Conservation (phyloP, 2,797 vertebrate species). For the Adrianichthys oophorus region DNA sequence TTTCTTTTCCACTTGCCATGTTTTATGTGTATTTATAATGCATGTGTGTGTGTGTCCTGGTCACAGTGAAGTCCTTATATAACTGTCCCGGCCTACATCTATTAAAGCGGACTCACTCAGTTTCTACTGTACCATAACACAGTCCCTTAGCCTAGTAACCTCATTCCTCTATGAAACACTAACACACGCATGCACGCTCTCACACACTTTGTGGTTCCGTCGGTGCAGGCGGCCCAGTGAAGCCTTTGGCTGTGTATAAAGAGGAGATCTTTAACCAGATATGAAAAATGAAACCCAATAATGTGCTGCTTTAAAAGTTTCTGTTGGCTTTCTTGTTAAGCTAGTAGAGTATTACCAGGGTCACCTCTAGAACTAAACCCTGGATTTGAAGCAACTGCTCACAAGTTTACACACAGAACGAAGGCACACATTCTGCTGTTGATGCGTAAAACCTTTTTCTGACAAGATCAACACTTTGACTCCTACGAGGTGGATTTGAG, state of each 20-base stretch:
- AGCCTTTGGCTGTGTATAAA: neutral
- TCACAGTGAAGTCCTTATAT: constrained; percentile 54
- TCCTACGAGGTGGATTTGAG: no score
- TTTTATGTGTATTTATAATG: neutral
- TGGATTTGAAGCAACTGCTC: no score
- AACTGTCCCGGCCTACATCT: constrained; percentile 73
- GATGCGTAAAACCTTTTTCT: no score
- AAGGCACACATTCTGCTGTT: no score
- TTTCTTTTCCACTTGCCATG: constrained; percentile 6
- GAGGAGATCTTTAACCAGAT: neutral
- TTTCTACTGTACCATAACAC: constrained; percentile 31
- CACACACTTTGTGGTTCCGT: no score
- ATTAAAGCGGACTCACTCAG: constrained; percentile 24
- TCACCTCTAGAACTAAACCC: no score
- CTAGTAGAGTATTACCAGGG: no score
- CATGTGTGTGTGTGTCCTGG: neutral
- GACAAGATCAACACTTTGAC: no score
- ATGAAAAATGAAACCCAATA: no score
- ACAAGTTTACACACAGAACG: no score
- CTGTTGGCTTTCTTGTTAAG: no score
- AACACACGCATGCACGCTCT: neutral
- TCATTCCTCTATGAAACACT: constrained; percentile 31
- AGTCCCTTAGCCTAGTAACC: constrained; percentile 64
- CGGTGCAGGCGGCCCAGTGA: neutral
- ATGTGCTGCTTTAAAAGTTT: no score